These are phyloP conservation scores for Rhinoderma darwinii DNA, from an alignment of 2,113 vertebrate genomes.

Conservation along the genomic window DNA sequence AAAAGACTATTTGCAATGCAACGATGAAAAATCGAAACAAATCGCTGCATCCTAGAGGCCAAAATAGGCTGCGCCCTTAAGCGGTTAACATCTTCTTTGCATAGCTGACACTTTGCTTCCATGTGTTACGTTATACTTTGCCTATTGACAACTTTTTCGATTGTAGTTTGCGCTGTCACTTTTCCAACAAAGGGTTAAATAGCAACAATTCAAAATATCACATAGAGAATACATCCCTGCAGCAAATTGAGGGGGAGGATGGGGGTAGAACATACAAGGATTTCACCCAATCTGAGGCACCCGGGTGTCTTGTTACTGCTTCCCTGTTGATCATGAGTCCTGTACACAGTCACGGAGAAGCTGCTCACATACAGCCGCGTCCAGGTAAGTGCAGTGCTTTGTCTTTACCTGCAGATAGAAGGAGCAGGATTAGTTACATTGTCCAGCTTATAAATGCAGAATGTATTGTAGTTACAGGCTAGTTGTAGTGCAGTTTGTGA, in stretches of 20 bases:
- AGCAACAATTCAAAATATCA: slow-evolving; percentile 19
- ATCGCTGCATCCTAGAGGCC: too few species aligned
- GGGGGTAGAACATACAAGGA: background rate
- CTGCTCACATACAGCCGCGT: background rate
- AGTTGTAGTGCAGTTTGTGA: too few species aligned
- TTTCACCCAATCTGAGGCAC: slow-evolving; percentile 43
- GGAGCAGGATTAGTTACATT: too few species aligned
- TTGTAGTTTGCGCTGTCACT: background rate
- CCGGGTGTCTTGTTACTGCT: slow-evolving; percentile 39
- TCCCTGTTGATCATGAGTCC: slow-evolving; percentile 2
- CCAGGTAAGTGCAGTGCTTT: slow-evolving; percentile 10
- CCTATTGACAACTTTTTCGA: too few species aligned
- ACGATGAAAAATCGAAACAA: too few species aligned
- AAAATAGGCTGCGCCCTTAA: too few species aligned
- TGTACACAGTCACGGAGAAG: background rate
- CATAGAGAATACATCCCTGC: background rate
- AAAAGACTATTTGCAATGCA: too few species aligned
- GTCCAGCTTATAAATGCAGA: too few species aligned
- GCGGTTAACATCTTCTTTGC: background rate
- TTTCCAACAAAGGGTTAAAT: slow-evolving; percentile 31
- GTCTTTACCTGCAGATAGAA: background rate
- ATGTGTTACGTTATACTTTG: background rate
- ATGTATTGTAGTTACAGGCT: too few species aligned
- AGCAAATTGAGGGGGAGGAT: slow-evolving; percentile 16
- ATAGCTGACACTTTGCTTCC: background rate